Base-by-base conservation (phyloP, 2,113 vertebrate genomes). In the Entosphenus tridentatus region DNA sequence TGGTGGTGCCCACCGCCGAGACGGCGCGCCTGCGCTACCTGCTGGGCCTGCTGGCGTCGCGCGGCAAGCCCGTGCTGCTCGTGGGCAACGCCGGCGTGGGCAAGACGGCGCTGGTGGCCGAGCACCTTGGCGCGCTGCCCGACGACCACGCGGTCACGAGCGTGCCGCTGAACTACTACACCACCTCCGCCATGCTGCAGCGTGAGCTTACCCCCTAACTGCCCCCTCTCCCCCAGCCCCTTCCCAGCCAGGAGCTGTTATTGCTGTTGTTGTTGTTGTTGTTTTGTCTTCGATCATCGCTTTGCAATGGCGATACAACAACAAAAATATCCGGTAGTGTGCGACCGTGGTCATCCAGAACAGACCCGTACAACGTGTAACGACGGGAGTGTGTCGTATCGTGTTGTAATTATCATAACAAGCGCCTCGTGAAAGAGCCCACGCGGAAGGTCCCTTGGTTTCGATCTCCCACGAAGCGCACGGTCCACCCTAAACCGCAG, bases 151-250 rank as follows among this genome's bases (percentile, higher is more conserved):
- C 78, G 71, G 71, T 79, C 68, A 70, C 77, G 57, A 82, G 81
- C 76, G 80, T 78, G 1, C 76, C 80, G 12, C 84, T 82, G 68
- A 82, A 78, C 76, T 81, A 82, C 75, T 80, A 75, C n/a, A 75
- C 73, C 59, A 69, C 76, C 21, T 82, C 74, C 70, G 79, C 76
- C 70, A 78, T 77, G 76, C 72, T 80, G 69, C 78, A 78, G 56
- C 69, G 65, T 79, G 76, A 75, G 71, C 68, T 9, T 62, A 62
- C 1, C 59, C 3, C 17, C 17, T 14, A 62, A 21, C 62, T 67
- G 2, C 62, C 21, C n/a, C 10, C 21, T 2, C 21, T 2, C n/a
- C 10, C 21, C 8, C 21, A 16, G n/a, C 11, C 62, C 62, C 21
- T 9, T 67, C 10, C 21, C 8, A 21, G 62, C n/a, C 62, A n/a